Evolutionary conservation across 2,113 vertebrate species (phyloP), one percentile per base, ranked within the genome.

Genomic region (Heteronetta atricapilla): DNA sequence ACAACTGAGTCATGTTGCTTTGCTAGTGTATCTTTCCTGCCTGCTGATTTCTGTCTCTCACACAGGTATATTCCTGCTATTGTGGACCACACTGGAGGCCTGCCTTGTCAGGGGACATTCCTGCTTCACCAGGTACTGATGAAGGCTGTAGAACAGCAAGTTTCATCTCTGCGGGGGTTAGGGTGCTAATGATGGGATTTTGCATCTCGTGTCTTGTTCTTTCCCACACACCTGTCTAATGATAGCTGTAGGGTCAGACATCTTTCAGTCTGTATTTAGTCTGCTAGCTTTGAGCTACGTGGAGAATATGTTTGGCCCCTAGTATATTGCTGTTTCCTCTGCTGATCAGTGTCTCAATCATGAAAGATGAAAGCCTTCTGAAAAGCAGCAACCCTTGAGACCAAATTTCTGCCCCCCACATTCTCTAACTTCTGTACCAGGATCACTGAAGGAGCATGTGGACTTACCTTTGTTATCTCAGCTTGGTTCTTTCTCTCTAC

Each of bases 31-130:
- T 62, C 68, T 62, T 17, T 28, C 22, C 18, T 46, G 25, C 10
- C 36, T 64, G 79, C 29, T 74, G 52, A 46, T 26, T 10, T 48
- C 40, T 20, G 40, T 89, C n/a, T 88, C 59, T 82, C 72, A 13
- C 63, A 2, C 95, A 99, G 99, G 97, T 99, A 99, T 94, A 99
- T 99, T 87, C 99, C 99, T 77, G 99, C 99, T n/a, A 98, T 99
- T 26, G 99, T 99, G 74, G 99, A 99, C 96, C 99, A 99, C 94
- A 99, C 98, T 3, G 98, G 98, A 91, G 99, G 99, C 31, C 96
- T 99, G 40, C 99, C 99, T 83, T 99, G 99, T 63, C 98, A 99
- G 75, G 99, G 99, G 28, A 99, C 99, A 1, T 99, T 99, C 93
- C 98, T 99, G 78, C 98, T 99, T 89, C 99, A 99, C 96, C 99